Conservation (phyloP, 2,888 invertebrate species). For the Trichogramma evanescens region DNA sequence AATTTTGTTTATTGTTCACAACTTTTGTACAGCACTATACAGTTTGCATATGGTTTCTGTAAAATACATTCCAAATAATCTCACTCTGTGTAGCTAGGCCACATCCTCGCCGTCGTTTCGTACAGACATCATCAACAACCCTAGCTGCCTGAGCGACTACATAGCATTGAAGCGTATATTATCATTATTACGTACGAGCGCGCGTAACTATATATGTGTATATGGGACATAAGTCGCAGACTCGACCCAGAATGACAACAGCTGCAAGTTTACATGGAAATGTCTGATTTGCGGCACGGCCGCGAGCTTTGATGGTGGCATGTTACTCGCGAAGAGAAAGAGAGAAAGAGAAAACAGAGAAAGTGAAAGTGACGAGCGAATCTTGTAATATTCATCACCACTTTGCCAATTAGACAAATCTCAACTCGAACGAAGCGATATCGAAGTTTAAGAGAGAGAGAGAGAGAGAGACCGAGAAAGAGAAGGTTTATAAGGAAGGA, state of each 20-base stretch:
- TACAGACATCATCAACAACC: no score
- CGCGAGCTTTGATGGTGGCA: not conserved
- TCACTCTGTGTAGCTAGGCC: no score
- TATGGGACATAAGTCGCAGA: constrained; percentile 22
- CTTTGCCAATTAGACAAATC: constrained; percentile 35
- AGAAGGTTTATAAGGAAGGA: no score
- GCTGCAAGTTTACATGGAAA: constrained; percentile 41
- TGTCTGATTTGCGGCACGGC: constrained; percentile 34
- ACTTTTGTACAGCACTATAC: no score
- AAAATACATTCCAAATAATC: no score
- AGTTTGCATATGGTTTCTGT: no score
- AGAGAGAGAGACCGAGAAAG: not conserved
- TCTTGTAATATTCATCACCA: constrained; percentile 31
- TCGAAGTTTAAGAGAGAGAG: not conserved
- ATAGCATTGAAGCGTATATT: no score
- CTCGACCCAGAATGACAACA: constrained; percentile 6
- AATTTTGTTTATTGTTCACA: no score
- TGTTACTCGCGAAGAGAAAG: constrained; percentile 3
- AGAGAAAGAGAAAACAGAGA: constrained; percentile 13
- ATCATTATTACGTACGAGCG: no score
- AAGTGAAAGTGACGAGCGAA: constrained; percentile 34
- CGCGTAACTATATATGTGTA: no score
- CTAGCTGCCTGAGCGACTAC: no score
- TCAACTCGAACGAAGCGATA: constrained; percentile 6
- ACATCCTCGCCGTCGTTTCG: no score